Evolutionary conservation across 2,113 vertebrate species (phyloP).

Genomic region (Carassius auratus): DNA sequence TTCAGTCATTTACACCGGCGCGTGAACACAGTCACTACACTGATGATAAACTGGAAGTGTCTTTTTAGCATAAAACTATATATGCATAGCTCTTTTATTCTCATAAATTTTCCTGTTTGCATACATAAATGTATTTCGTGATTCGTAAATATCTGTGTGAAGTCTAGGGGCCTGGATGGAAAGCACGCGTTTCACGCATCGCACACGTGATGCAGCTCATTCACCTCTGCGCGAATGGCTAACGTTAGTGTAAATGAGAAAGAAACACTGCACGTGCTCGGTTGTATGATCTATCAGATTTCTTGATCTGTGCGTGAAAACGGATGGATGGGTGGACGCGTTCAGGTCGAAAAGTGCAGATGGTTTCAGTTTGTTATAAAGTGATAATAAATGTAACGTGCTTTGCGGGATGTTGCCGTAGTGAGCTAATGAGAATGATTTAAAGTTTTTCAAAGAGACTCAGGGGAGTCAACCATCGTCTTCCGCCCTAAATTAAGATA

Average conservation of each 20-base stretch:
- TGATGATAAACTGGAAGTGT: neutral
- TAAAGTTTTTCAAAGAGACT: neutral
- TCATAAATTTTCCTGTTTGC: too few species aligned
- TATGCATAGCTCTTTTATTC: neutral
- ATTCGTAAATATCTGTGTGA: neutral
- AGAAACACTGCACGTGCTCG: too few species aligned
- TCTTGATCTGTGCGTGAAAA: neutral
- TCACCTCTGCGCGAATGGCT: neutral
- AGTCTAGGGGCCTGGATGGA: conserved; percentile 53
- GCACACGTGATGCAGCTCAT: conserved; percentile 45
- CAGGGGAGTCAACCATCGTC: neutral
- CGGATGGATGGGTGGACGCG: neutral
- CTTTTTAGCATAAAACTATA: neutral
- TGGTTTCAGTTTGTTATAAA: neutral
- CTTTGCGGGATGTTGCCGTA: too few species aligned
- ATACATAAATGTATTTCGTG: neutral
- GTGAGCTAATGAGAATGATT: neutral
- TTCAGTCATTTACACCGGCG: neutral
- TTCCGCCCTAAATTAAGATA: neutral
- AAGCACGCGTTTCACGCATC: conserved; percentile 53
- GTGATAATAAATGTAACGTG: neutral
- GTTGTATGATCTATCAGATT: neutral
- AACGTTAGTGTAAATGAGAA: too few species aligned
- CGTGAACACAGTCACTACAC: neutral
- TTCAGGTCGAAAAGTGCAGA: too few species aligned